phyloP scores from a whole-genome alignment of 2,797 vertebrate species.

The Lophotriccus pileatus region DNA sequence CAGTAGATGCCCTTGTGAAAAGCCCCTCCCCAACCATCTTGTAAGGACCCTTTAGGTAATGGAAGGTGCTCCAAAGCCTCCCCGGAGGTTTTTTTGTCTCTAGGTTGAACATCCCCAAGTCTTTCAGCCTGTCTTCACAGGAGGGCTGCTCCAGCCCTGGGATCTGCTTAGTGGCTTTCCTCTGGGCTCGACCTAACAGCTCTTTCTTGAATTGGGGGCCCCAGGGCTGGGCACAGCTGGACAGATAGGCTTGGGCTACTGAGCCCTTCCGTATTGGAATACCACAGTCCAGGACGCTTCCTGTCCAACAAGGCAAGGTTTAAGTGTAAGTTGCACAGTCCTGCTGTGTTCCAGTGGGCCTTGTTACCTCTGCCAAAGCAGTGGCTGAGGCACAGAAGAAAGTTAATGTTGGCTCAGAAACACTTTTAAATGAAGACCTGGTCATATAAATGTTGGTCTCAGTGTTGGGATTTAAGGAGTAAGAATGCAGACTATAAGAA shows the following conservation, averaged over 20 bases:
- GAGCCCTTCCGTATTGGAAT: rapidly evolving
- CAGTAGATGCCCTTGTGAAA: rapidly evolving
- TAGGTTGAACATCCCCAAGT: neutral
- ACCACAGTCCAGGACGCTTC: rapidly evolving
- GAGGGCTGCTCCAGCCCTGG: neutral
- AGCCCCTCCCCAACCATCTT: rapidly evolving
- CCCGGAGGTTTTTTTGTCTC: neutral
- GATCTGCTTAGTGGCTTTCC: rapidly evolving
- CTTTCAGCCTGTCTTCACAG: too few species aligned
- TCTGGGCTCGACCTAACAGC: neutral
- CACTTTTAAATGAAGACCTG: rapidly evolving
- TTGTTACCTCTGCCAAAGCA: rapidly evolving
- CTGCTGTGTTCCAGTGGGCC: rapidly evolving
- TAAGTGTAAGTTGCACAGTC: rapidly evolving
- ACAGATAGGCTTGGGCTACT: neutral
- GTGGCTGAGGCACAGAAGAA: rapidly evolving
- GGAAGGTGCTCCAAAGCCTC: too few species aligned
- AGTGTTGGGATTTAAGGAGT: neutral
- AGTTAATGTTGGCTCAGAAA: neutral
- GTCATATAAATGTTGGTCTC: neutral
- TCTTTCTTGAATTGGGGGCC: neutral
- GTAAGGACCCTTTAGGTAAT: neutral
- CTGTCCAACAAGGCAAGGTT: rapidly evolving
- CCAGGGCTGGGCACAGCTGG: neutral
- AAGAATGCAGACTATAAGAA: neutral